These are phyloP conservation scores for Caradrina clavipalpis DNA, from an alignment of 2,888 invertebrate genomes.

Conservation along the genomic window DNA sequence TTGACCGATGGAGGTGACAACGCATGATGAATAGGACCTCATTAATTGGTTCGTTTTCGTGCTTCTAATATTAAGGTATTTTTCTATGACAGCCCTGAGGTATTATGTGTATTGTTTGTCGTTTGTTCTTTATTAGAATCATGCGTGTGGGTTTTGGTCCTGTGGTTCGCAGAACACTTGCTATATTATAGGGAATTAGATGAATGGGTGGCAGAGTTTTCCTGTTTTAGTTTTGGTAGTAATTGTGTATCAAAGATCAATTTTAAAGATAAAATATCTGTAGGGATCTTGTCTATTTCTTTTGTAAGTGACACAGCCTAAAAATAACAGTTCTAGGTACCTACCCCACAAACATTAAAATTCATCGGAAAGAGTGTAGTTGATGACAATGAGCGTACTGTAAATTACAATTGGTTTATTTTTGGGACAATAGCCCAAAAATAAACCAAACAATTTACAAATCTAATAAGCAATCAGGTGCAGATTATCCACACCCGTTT, in stretches of 20 bases:
- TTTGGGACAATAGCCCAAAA: not conserved
- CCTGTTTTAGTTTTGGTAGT: not conserved
- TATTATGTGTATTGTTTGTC: constrained; percentile 43
- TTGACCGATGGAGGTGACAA: constrained; percentile 73
- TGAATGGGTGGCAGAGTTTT: no score
- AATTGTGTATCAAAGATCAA: no score
- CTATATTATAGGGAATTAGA: not conserved
- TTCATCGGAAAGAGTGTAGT: no score
- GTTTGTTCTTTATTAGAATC: constrained; percentile 46
- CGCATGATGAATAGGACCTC: constrained; percentile 68
- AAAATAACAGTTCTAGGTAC: no score
- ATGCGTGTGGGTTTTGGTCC: constrained; percentile 30
- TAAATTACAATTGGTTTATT: no score
- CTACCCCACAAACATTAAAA: no score
- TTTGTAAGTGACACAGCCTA: no score
- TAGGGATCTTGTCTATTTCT: no score
- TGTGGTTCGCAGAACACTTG: not conserved
- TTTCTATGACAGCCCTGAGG: constrained; percentile 52
- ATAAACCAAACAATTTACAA: not conserved
- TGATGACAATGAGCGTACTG: not conserved
- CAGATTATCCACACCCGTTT: constrained; percentile 6
- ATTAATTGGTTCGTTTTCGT: constrained; percentile 63
- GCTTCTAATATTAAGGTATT: constrained; percentile 54
- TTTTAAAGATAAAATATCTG: no score
- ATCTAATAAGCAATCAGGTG: constrained; percentile 30